phyloP scores from a whole-genome alignment of 2,113 vertebrate genomes.

The Leptodactylus fuscus region DNA sequence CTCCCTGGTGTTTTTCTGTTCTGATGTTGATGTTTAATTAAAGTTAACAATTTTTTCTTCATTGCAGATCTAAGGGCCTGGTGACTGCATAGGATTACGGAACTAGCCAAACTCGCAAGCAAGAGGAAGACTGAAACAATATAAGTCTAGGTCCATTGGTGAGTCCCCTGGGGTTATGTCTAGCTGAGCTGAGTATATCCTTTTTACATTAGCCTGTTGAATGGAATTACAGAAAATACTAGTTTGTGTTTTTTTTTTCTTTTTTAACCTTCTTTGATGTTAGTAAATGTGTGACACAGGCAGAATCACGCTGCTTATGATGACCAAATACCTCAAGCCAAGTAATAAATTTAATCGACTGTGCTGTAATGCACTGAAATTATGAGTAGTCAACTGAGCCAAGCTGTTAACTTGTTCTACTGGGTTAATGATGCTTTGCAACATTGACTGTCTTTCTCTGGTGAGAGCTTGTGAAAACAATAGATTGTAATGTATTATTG shows the following conservation, averaged over 20 bases:
- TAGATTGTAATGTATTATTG: neutral
- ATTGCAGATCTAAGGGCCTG: conserved; percentile 34
- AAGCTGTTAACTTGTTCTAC: conserved; percentile 22
- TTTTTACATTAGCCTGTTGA: conserved; percentile 30
- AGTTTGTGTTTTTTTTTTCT: neutral
- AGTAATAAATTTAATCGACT: conserved; percentile 34
- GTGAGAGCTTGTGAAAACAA: conserved; percentile 1
- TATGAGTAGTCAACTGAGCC: conserved; percentile 11
- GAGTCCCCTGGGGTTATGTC: conserved; percentile 44
- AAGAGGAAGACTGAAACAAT: conserved; percentile 27
- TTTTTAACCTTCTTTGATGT: conserved; percentile 45
- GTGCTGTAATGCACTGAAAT: conserved; percentile 7
- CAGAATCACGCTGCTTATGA: conserved; percentile 38
- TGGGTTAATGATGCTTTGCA: conserved; percentile 37
- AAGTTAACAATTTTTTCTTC: conserved; percentile 40
- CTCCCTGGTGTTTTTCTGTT: conserved; percentile 42
- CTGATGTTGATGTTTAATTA: conserved; percentile 51
- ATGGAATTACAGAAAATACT: conserved; percentile 38
- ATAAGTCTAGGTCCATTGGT: conserved; percentile 30
- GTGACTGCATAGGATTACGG: conserved; percentile 28
- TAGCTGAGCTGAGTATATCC: conserved; percentile 45
- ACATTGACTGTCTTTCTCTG: conserved; percentile 16
- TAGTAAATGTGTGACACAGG: conserved; percentile 8
- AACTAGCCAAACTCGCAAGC: conserved; percentile 14
- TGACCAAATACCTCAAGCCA: conserved; percentile 39